Evolutionary conservation across 2,113 vertebrate genomes (phyloP), one percentile per base, ranked within the genome.

Genomic region (Apistogramma diplotaenia): DNA sequence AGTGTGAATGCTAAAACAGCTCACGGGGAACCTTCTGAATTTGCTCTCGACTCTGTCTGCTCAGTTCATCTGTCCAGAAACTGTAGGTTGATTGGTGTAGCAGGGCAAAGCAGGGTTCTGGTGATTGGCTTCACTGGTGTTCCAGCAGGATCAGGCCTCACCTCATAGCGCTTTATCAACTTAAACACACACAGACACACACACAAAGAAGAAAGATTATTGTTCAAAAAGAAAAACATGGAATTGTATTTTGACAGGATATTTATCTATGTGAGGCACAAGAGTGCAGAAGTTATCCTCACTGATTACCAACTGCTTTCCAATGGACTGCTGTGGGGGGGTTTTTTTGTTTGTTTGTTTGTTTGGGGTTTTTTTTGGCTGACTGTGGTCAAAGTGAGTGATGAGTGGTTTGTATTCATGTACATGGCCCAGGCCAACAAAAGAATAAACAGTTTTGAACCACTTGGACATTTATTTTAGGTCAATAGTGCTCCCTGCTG

Each of bases 151-250:
- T 96, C 95, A 0, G 93, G 93, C 18, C 82, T 89, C 35, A 96
- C 76, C 82, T 96, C 92, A 25, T 89, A 96, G 3, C 78, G 89
- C 67, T 94, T 93, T 9, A 96, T 93, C 74, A 96, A 29, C 96
- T 96, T 70, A 61, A 1, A 58, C 57, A 58, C n/a, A n/a, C n/a
- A n/a, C n/a, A n/a, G n/a, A n/a, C n/a, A n/a, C n/a, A n/a, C n/a
- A 72, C 4, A 72, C 5, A 60, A 58, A 85, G 79, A 29, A 67
- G 3, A 75, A 18, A 70, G 7, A 57, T 29, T 0, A 25, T 5
- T n/a, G 37, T 27, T 78, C 4, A 33, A 35, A 33, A 12, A 49
- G 13, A 18, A 31, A 49, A 74, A 8, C 35, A 12, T 8, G 5
- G 1, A 18, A 59, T 18, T 56, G 2, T 6, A 23, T 25, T 6